Base-by-base conservation (phyloP, 2,113 vertebrate genomes). In the Prolemur simus region DNA sequence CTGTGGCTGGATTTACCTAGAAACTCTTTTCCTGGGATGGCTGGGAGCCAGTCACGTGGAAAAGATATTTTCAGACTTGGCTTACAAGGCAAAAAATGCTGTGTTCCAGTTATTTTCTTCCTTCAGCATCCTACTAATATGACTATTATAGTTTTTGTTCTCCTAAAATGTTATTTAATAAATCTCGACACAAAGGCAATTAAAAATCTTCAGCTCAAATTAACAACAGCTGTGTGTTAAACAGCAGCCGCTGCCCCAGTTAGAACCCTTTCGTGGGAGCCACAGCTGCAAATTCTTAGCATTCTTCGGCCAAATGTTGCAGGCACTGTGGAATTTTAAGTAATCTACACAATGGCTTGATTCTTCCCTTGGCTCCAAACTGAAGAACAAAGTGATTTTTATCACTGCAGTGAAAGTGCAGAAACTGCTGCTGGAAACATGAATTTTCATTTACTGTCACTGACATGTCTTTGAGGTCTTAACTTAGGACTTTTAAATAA, bases 111-210 rank as follows among this genome's bases (percentile, higher is more conserved):
- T 85, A 92, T 90, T 94, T 84, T 89, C 45, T 87, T 74, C 73
- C 34, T 92, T 63, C 58, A 86, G 84, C 84, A 73, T 49, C 66
- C 84, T 69, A 81, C 93, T 94, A 95, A 95, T 88, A 68, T 9
- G 86, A 90, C 97, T 90, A 95, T 95, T 95, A 92, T 3, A 94
- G 93, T 87, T 94, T 97, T 91, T 91, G 88, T 34, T 92, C 32
- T 60, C 90, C 81, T 85, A 81, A 96, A 96, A 85, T 88, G 81
- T 87, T 96, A 94, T 94, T 98, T 96, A 97, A 97, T 96, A 97
- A 90, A 92, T 95, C 60, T 95, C 1, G 12, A 95, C 90, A 92
- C 87, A 96, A 95, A 92, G 85, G 81, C 94, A 96, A 97, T 97
- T 95, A 97, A 88, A 92, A 89, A 49, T 17, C 87, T 96, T 89